Evolutionary conservation across 1,140 invertebrate genomes (phyloP), one percentile per base, ranked within the genome.

Genomic region (Sminthurides bifidus): DNA sequence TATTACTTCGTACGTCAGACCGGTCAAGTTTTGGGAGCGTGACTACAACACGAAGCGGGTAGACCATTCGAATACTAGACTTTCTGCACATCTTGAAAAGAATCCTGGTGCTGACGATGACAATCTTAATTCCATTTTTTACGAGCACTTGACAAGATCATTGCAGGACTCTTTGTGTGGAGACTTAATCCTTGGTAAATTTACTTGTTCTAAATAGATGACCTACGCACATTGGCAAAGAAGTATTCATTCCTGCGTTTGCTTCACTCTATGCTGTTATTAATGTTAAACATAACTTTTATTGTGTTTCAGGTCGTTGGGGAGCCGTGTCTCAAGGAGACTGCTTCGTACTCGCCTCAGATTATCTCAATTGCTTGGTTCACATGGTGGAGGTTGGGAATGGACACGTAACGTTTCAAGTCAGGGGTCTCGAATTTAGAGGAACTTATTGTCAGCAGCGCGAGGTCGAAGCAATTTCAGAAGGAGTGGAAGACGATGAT

Each of bases 311-410:
- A 71, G 73, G 76, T 46, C 79, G 92, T 6, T 95, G 92, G 85
- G 92, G 90, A 17, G 81, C 81, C 46, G 88, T 92, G 0, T 82
- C 83, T 49, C 91, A 95, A 70, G 93, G 93, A 1, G 92, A 97
- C 70, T 98, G 92, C 70, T 98, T 97, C 72, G 86, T 99, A 48
- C 76, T 98, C 57, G 93, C 93, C 2, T 98, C 92, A 0, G 93
- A 96, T 72, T 94, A 96, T 69, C 76, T 98, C 1, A 98, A 98
- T 73, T 98, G 94, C 68, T 73, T 99, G 24, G 92, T 99, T 1
- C 95, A 98, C 69, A 86, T 99, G 44, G 86, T 98, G 41, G 95
- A 98, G 74, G 75, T 97, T 65, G 95, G 92, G n/a, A 98, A 98
- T 71, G 94, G 95, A 1, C 75, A 98, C 33, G 90, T 97, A 3